Percentiles rank a stretch among this genome's conserved stretches.
Conservation (phyloP, 1,140 invertebrate genomes). For the Drosophila obscura region DNA sequence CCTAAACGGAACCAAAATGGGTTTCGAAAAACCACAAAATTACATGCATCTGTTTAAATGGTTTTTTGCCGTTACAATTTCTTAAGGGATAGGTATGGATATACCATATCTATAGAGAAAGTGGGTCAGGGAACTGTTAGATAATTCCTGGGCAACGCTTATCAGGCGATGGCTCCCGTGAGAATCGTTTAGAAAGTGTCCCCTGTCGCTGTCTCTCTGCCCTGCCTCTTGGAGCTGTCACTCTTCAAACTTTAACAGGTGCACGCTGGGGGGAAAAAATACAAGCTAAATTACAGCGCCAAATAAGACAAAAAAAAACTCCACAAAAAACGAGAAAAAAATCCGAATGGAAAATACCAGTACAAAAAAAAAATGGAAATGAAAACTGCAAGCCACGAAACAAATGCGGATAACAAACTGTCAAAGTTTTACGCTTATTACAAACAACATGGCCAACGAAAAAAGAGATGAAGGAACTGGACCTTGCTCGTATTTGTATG, state of each 20-base stretch:
- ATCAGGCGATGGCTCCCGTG: constrained; percentile 55
- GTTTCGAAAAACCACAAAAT: constrained; percentile 60
- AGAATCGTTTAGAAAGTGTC: constrained; percentile 63
- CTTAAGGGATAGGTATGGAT: no score
- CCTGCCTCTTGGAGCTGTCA: constrained; percentile 45
- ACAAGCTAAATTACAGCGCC: neutral
- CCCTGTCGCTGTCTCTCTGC: no score
- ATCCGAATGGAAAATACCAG: constrained; percentile 24
- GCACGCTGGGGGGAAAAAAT: constrained; percentile 54
- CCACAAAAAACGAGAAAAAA: constrained; percentile 13
- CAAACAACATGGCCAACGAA: constrained; percentile 43
- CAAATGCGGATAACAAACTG: constrained; percentile 80
- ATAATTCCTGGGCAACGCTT: constrained; percentile 55
- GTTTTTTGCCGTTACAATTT: constrained; percentile 51
- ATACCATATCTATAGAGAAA: neutral
- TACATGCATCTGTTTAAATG: constrained; percentile 69
- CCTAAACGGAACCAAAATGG: constrained; percentile 2
- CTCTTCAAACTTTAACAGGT: constrained; percentile 67
- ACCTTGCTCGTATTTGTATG: constrained; percentile 56
- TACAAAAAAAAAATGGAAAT: constrained; percentile 22
- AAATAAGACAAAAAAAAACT: constrained; percentile 6
- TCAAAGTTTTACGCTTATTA: constrained; percentile 80
- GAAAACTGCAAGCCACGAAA: constrained; percentile 60
- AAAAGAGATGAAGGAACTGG: constrained; percentile 23
- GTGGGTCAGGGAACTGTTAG: constrained; percentile 17